phyloP scores from a whole-genome alignment of 1,140 invertebrate genomes.

The Heliothis virescens region DNA sequence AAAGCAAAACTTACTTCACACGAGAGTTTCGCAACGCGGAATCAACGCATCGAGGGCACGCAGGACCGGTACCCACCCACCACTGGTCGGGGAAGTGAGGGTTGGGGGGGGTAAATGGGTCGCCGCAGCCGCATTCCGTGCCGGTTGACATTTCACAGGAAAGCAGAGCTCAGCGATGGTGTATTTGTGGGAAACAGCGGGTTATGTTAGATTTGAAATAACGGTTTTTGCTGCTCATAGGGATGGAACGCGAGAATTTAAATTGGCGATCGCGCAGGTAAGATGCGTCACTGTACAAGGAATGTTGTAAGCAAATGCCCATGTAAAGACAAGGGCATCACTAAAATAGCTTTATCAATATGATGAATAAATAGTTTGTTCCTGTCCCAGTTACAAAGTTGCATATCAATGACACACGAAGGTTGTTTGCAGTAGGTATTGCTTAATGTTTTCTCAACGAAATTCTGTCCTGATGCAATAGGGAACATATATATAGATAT shows the following conservation, averaged over 20 bases:
- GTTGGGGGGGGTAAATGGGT: constrained; percentile 68
- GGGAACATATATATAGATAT: constrained; percentile 1
- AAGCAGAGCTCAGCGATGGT: constrained; percentile 43
- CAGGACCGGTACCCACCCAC: constrained; percentile 70
- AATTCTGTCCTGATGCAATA: not conserved
- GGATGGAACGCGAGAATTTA: not conserved
- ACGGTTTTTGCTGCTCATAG: not conserved
- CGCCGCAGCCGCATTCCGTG: constrained; percentile 71
- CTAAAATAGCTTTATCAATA: constrained; percentile 37
- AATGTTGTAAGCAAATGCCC: not conserved
- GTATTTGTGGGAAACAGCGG: constrained; percentile 33
- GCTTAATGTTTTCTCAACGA: not conserved
- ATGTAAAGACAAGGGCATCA: constrained; percentile 12
- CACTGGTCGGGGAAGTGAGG: constrained; percentile 40
- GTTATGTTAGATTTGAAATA: constrained; percentile 23
- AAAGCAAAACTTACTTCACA: constrained; percentile 45
- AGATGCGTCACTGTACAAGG: not conserved
- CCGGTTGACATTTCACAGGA: constrained; percentile 67
- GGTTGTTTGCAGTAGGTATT: constrained; percentile 20
- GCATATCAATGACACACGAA: constrained; percentile 27
- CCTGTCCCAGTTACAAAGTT: constrained; percentile 35
- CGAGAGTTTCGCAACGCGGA: constrained; percentile 69
- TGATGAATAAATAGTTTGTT: constrained; percentile 40
- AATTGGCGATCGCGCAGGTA: too few relatives aligned
- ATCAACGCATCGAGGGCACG: constrained; percentile 75